Conservation (phyloP, 2,888 invertebrate species). For the Dryocosmus kuriphilus region DNA sequence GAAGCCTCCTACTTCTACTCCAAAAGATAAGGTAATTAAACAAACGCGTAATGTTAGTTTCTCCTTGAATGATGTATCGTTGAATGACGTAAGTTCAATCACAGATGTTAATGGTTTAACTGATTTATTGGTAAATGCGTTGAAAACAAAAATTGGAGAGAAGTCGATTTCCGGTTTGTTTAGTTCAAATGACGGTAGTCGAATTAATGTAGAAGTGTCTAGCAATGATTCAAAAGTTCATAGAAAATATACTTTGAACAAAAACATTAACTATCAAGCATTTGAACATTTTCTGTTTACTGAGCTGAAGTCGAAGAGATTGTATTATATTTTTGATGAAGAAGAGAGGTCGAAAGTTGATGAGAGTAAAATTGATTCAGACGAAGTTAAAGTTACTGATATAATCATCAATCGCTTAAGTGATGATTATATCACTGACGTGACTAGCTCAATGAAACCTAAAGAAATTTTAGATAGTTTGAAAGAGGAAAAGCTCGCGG, state of each 20-base stretch:
- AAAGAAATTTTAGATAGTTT: background rate
- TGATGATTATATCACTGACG: background rate
- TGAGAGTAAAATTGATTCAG: background rate
- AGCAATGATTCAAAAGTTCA: background rate
- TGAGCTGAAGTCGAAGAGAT: background rate
- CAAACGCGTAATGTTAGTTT: too few species aligned
- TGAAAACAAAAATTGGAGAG: background rate
- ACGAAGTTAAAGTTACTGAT: background rate
- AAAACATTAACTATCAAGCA: background rate
- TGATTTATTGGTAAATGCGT: background rate
- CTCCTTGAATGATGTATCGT: too few species aligned
- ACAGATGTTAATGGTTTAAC: too few species aligned
- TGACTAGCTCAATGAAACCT: background rate
- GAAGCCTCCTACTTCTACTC: too few species aligned
- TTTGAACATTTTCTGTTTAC: background rate
- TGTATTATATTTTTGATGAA: background rate
- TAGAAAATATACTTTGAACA: background rate
- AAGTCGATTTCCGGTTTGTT: background rate
- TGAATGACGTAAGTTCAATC: too few species aligned
- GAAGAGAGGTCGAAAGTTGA: background rate
- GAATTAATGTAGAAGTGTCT: background rate
- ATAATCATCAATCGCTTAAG: background rate
- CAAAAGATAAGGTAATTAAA: too few species aligned
- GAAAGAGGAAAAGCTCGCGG: background rate
- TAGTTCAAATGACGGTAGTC: background rate